Base-by-base conservation (phyloP, 2,797 vertebrate species). In the Harpagifer antarcticus region DNA sequence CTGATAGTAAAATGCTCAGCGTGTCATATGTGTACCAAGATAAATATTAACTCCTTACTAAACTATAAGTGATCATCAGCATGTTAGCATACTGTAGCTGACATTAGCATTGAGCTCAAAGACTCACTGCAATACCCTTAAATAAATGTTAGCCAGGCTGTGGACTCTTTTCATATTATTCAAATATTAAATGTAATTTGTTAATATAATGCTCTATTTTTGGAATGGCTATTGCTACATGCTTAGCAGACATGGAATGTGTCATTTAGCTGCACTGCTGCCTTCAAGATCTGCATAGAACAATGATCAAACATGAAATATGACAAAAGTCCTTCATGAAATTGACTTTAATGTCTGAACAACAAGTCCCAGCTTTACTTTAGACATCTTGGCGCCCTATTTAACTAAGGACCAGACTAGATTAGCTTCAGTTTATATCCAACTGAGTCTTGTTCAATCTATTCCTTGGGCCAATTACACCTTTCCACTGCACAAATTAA, bases 351-450 rank as follows among this genome's bases (percentile, higher is more conserved):
- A 59, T 5, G 1, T 37, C 47, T 53, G 11, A 61, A 47, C 5
- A 48, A 16, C 8, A 37, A 44, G 11, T 8, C 15, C 4, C 2
- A 54, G 49, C 13, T 31, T 9, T 53, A 20, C 17, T 48, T 54
- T 43, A 1, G 40, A 42, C 13, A 42, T 14, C 7, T 31, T 9
- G 33, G 17, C 4, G 2, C 47, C 44, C 2, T 20, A 50, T 56
- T 44, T 6, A 50, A 62, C 2, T 17, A 5, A 57, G 27, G 15
- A 60, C 37, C 12, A 42, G 2, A 62, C 33, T 17, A 40, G 2
- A 61, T 63, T 68, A 37, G 15, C 44, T 61, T 56, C 13, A 55
- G 6, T 62, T 37, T 61, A 47, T 33, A 19, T 66, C 13, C 10
- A 19, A 17, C 13, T 43, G 45, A 40, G 16, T 49, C 45, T 27